Base-by-base conservation (phyloP, 2,888 invertebrate genomes). In the Lissonota sp. region DNA sequence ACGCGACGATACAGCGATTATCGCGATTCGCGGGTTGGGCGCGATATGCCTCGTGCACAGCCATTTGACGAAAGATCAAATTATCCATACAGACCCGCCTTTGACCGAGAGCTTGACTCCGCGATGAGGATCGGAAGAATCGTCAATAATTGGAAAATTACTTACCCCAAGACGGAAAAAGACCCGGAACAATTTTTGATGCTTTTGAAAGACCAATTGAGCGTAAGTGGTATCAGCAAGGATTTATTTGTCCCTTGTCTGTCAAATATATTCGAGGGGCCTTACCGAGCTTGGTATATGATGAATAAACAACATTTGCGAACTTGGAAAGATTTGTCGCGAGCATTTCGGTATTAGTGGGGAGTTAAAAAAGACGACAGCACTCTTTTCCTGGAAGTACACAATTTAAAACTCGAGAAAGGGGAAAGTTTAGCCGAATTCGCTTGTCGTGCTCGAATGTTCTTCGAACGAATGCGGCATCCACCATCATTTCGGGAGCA, bases 121-220 rank as follows among this genome's bases (percentile, higher is more conserved):
- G 53, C 14, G 6, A 55, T 70, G 1, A 40, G 16, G 16, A 70
- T 40, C 8, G 70, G 70, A 14, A n/a, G 12, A 16, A 46, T 58
- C 4, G 58, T 70, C 1, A 44, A 10, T 46, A n/a, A 14, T 4
- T 67, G 66, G 72, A 72, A 73, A 64, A 73, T 79, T 1, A 58
- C 16, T n/a, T 79, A 60, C 40, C 62, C 72, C 37, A 64, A 40
- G 39, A 79, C 78, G 0, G 72, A 79, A 53, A 79, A 46, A 26
- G 72, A 79, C 14, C 78, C 72, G 2, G 72, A 79, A 26, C 60
- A 78, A 39, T 79, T 72, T 16, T n/a, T 72, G n/a, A n/a, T 79
- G 10, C 49, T 79, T 6, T 14, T 58, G 5, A 55, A 75, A 14
- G 75, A 75, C 12, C 40, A 42, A 2, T 44, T 69, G 12, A 42